phyloP scores from a whole-genome alignment of 2,888 invertebrate species.

The Nomada ferruginata region DNA sequence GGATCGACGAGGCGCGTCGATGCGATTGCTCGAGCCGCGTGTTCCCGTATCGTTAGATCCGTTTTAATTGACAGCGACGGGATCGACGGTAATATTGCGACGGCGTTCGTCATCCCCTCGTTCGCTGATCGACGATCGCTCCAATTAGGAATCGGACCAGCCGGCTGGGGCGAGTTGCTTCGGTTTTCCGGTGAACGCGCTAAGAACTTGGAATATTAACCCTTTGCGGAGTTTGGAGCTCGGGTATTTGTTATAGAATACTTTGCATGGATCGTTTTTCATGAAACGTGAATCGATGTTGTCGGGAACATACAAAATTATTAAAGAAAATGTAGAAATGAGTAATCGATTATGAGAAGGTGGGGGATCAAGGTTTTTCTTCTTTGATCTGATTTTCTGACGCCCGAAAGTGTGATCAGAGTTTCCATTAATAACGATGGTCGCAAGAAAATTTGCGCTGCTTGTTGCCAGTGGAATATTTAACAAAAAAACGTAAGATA shows the following conservation, averaged over 20 bases:
- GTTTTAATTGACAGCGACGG: slow-evolving; percentile 54
- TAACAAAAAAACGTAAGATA: neutral
- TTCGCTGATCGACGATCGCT: slow-evolving; percentile 55
- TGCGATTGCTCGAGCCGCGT: neutral
- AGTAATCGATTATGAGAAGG: no score
- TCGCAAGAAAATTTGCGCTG: no score
- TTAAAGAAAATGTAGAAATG: no score
- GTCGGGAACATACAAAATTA: no score
- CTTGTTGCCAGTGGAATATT: neutral
- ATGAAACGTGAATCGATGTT: no score
- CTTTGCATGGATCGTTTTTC: no score
- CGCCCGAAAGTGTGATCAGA: no score
- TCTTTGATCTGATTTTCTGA: no score
- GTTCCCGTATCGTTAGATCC: slow-evolving; percentile 30
- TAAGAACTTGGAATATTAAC: slow-evolving; percentile 20
- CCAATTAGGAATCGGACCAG: slow-evolving; percentile 53
- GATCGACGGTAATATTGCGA: slow-evolving; percentile 39
- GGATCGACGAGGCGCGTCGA: neutral
- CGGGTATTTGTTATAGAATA: no score
- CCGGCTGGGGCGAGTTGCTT: slow-evolving; percentile 13
- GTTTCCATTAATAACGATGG: no score
- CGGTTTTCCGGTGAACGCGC: slow-evolving; percentile 43
- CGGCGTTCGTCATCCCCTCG: slow-evolving; percentile 42
- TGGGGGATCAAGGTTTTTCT: no score
- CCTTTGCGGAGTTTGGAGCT: no score